phyloP scores from a whole-genome alignment of 1,140 invertebrate genomes.

The Drosophila trapezifrons region DNA sequence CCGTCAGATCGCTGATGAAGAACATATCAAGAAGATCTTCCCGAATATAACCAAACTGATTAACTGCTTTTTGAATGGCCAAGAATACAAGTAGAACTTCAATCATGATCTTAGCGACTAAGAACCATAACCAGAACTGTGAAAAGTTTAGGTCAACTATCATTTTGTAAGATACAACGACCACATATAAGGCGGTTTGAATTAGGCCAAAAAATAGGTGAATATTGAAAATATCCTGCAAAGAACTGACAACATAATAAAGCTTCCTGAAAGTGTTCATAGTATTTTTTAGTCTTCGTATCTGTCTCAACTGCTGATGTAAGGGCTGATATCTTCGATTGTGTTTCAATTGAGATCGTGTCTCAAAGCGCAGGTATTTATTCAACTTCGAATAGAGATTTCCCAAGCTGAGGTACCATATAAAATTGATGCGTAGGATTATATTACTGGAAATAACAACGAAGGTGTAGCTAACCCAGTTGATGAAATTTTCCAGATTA shows the following conservation, averaged over 20 bases:
- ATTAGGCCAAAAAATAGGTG: constrained; percentile 18
- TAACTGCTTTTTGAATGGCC: constrained; percentile 23
- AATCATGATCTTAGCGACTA: constrained; percentile 20
- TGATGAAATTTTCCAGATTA: background rate
- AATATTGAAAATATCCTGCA: constrained; percentile 27
- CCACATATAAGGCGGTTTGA: constrained; percentile 17
- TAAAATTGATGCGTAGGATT: constrained; percentile 23
- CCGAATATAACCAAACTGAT: constrained; percentile 26
- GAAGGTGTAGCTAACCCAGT: background rate
- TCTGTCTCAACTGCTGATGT: background rate
- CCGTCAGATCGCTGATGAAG: constrained; percentile 17
- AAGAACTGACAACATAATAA: constrained; percentile 3
- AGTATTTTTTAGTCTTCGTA: constrained; percentile 16
- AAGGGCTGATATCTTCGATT: background rate
- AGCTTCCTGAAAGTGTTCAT: constrained; percentile 41
- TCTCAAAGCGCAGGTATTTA: constrained; percentile 12
- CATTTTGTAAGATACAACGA: constrained; percentile 28
- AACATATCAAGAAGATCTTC: constrained; percentile 43
- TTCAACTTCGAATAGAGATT: constrained; percentile 35
- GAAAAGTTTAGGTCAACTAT: background rate
- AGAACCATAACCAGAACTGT: background rate
- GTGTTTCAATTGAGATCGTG: constrained; percentile 3
- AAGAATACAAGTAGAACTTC: constrained; percentile 40
- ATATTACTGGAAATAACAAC: background rate
- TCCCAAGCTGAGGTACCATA: constrained; percentile 50